Base-by-base conservation (phyloP, 2,888 invertebrate species). In the Dysmachus trigonus region DNA sequence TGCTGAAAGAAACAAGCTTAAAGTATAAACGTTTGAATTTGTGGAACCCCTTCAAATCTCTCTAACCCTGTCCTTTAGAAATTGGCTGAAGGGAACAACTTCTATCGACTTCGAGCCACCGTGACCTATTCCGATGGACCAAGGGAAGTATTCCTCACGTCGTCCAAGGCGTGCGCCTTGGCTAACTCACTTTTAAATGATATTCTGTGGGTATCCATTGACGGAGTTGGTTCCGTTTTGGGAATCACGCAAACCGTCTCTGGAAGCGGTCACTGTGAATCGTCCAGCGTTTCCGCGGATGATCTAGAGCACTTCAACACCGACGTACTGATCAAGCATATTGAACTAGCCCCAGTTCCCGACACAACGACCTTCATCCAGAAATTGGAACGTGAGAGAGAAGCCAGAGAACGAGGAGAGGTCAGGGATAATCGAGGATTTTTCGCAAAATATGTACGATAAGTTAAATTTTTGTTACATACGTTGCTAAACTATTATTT, bases 341-440 rank as follows among this genome's bases (percentile, higher is more conserved):
- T 97, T 74, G 96, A 97, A 90, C 93, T 94, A 88, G 98, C 97
- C 8, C 97, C 98, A 84, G 93, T 95, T 94, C 99, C 99, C 51
- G 99, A 99, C 89, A 99, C 98, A n/a, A 96, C 97, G 74, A 95
- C 96, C 3, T 99, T 98, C 90, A 96, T 99, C 89, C 97, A 98
- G 91, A 98, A 98, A 92, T 91, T 98, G 82, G 98, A 99, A 91
- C 93, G 96, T 86, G 99, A 99, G 92, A 95, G 97, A 89, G 96
- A 97, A 92, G 96, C 97, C 0, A 94, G 96, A 88, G 98, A 98
- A 90, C 95, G 96, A 88, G 97, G 97, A 30, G 97, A 98, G 89
- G 94, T 95, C 30, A 97, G 98, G 90, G 99, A 99, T 91, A 99
- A 98, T 91, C 94, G 98, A 90, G 98, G 98, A 76, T 99, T 99